Evolutionary conservation across 2,888 invertebrate species (phyloP).

Genomic region (Falcaria lacertinaria): DNA sequence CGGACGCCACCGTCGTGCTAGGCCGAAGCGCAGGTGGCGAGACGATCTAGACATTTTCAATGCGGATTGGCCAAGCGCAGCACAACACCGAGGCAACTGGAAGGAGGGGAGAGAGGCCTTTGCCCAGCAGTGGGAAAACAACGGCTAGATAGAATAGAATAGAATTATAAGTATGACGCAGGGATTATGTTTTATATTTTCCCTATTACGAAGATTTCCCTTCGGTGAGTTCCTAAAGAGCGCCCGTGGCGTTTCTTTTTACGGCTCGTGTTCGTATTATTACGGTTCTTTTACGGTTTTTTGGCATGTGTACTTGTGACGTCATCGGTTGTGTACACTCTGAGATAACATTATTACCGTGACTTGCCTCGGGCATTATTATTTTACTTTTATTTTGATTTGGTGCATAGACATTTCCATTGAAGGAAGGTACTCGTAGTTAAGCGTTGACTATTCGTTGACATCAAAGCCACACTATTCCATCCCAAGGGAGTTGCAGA

Average conservation of each 20-base stretch:
- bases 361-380: background rate
- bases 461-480: too few species aligned
- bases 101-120: too few species aligned
- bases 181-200: slow-evolving; percentile 21
- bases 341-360: background rate
- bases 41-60: too few species aligned
- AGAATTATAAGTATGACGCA: background rate
- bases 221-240: slow-evolving; percentile 31
- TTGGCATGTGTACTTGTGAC: slow-evolving; percentile 19
- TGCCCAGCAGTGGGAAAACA: too few species aligned
- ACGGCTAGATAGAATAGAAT: too few species aligned
- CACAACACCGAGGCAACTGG: too few species aligned
- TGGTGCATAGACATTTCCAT: background rate
- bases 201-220: slow-evolving; percentile 31
- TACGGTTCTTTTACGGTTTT: slow-evolving; percentile 34
- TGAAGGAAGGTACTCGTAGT: too few species aligned
- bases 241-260: slow-evolving; percentile 16
- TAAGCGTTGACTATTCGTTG: too few species aligned
- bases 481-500: too few species aligned
- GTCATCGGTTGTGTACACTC: slow-evolving; percentile 7
- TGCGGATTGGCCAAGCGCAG: too few species aligned
- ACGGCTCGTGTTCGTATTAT: slow-evolving; percentile 10
- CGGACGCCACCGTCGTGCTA: too few species aligned
- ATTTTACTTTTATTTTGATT: background rate
- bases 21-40: too few species aligned